These are phyloP conservation scores for Acanthochromis polyacanthus DNA, from an alignment of 2,113 vertebrate species.

Conservation along the genomic window DNA sequence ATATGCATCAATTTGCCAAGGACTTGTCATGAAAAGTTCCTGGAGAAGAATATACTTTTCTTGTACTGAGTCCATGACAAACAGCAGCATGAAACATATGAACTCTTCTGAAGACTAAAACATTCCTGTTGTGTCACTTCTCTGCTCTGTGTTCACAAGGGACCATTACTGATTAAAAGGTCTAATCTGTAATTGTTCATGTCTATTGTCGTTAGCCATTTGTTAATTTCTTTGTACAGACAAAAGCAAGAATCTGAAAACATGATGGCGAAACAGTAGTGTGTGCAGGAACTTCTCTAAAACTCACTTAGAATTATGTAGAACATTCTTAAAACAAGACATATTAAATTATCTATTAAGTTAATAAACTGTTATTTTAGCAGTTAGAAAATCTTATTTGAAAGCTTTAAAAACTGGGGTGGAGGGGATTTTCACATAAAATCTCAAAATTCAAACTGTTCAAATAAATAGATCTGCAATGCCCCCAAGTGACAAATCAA, in stretches of 20 bases:
- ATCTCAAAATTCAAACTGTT: too few species aligned
- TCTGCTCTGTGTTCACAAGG: not conserved
- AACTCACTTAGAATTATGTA: too few species aligned
- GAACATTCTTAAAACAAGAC: too few species aligned
- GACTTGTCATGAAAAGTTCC: not conserved
- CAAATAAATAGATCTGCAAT: slow-evolving; percentile 16
- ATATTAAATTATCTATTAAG: too few species aligned
- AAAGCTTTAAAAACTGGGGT: too few species aligned
- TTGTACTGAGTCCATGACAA: not conserved
- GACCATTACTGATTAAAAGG: not conserved
- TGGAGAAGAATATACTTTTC: slow-evolving; percentile 12
- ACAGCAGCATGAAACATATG: not conserved
- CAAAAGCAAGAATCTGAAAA: too few species aligned
- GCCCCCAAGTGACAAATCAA: slow-evolving; percentile 57
- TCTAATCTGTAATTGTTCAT: not conserved
- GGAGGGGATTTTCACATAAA: not conserved
- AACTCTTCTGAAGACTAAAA: slow-evolving; percentile 1
- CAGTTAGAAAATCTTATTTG: too few species aligned
- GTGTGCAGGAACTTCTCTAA: too few species aligned
- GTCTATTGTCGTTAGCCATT: too few species aligned
- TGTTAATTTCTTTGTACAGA: too few species aligned
- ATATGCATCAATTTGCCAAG: not conserved
- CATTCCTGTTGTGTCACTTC: not conserved
- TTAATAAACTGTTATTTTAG: too few species aligned
- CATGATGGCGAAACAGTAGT: too few species aligned